Evolutionary conservation across 2,888 invertebrate genomes (phyloP).

Genomic region (Callyntrura sp.): DNA sequence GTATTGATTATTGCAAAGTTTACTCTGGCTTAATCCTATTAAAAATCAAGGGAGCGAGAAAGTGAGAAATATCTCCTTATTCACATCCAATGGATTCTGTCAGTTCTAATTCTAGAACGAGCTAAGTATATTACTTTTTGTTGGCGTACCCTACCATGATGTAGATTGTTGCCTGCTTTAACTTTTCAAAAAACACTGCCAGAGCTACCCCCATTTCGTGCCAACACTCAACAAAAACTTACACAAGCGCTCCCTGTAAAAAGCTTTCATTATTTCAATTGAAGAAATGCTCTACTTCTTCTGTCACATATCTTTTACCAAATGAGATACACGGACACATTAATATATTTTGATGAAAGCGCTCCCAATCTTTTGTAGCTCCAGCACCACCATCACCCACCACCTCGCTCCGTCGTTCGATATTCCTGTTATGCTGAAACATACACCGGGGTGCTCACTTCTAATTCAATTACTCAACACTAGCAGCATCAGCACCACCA

Average conservation of each 20-base stretch:
- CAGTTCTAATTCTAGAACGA: too few species aligned
- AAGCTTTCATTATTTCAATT: constrained; percentile 30
- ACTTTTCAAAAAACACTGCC: not conserved
- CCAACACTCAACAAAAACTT: not conserved
- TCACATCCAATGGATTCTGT: not conserved
- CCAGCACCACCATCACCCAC: not conserved
- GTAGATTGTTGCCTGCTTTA: not conserved
- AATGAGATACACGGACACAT: not conserved
- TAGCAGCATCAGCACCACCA: constrained; percentile 15
- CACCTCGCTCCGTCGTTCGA: too few species aligned
- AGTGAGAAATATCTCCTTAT: constrained; percentile 30
- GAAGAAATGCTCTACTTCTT: constrained; percentile 2
- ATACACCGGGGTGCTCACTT: not conserved
- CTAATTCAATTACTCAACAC: constrained; percentile 42
- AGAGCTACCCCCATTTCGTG: not conserved
- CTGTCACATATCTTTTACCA: not conserved
- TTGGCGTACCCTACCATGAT: not conserved
- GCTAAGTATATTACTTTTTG: not conserved
- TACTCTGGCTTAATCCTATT: constrained; percentile 58
- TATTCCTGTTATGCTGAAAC: not conserved
- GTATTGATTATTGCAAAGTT: constrained; percentile 59
- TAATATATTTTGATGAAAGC: constrained; percentile 18
- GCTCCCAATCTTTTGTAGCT: not conserved
- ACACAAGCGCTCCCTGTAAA: not conserved
- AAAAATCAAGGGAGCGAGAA: constrained; percentile 47